phyloP scores from a whole-genome alignment of 1,140 invertebrate species.

The Phymorhynchus buccinoides region DNA sequence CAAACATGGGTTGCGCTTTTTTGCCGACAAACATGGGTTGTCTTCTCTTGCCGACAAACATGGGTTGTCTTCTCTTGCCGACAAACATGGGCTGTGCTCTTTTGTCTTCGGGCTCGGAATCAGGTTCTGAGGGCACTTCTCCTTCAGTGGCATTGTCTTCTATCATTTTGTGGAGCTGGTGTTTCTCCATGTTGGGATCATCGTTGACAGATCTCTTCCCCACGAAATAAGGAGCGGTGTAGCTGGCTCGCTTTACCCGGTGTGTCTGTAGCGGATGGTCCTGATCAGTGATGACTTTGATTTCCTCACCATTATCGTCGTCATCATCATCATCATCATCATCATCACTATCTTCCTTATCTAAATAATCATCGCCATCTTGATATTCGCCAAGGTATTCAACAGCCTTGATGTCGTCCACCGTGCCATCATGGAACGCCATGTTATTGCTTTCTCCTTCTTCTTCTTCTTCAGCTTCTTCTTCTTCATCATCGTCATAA shows the following conservation, averaged over 20 bases:
- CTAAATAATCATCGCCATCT: background rate
- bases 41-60: conserved; percentile 32
- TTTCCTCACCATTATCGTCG: background rate
- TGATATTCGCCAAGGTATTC: background rate
- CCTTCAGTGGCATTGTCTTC: background rate
- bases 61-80: conserved; percentile 12
- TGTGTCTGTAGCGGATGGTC: background rate
- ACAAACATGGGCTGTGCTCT: conserved; percentile 15
- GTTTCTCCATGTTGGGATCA: background rate
- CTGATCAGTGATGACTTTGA: background rate
- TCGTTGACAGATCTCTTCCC: conserved; percentile 25
- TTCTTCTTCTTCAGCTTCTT: background rate
- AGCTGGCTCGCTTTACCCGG: conserved; percentile 1
- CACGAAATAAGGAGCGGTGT: conserved; percentile 36
- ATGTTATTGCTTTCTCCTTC: too few species aligned
- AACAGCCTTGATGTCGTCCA: background rate
- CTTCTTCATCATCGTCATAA: background rate
- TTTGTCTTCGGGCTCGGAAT: conserved; percentile 6
- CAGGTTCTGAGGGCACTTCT: background rate
- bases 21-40: conserved; percentile 38
- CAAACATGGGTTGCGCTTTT: background rate
- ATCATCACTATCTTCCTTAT: background rate
- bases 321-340: background rate
- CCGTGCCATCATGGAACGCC: too few species aligned
- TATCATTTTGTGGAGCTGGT: conserved; percentile 13